These are phyloP conservation scores for Sebastes matsubarae DNA, from an alignment of 2,797 vertebrate genomes.

Conservation along the genomic window DNA sequence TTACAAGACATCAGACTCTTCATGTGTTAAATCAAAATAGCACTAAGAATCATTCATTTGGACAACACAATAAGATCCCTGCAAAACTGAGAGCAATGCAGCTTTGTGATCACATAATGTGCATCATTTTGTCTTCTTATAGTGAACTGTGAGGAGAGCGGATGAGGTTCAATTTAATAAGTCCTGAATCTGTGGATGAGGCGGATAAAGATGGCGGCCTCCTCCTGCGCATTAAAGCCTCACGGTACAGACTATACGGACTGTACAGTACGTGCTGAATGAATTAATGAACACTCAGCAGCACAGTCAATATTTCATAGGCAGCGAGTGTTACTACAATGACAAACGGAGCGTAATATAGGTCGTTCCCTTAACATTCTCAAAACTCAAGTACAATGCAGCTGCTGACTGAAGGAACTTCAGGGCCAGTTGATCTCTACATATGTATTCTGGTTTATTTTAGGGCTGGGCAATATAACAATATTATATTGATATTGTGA, in stretches of 20 bases:
- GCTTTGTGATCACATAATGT: background rate
- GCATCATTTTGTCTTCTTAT: background rate
- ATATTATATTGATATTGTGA: no score
- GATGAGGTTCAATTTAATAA: background rate
- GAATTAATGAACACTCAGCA: slow-evolving; percentile 53
- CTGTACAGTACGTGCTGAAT: slow-evolving; percentile 31
- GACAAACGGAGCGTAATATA: slow-evolving; percentile 53
- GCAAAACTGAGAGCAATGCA: background rate
- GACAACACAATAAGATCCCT: background rate
- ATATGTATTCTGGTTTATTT: background rate
- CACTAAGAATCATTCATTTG: background rate
- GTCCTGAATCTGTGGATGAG: background rate
- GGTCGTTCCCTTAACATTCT: slow-evolving; percentile 7
- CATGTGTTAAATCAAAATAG: background rate
- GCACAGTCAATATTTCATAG: slow-evolving; percentile 71
- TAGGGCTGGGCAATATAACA: no score
- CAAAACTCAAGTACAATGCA: background rate
- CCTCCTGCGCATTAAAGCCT: slow-evolving; percentile 3
- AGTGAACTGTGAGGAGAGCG: background rate
- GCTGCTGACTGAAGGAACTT: background rate
- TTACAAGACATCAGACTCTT: background rate
- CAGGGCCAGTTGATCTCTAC: background rate
- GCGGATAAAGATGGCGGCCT: background rate
- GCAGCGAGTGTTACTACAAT: slow-evolving; percentile 34
- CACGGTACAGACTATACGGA: background rate